These are phyloP conservation scores for Leptoclinus maculatus DNA, from an alignment of 2,797 vertebrate genomes.

Conservation along the genomic window DNA sequence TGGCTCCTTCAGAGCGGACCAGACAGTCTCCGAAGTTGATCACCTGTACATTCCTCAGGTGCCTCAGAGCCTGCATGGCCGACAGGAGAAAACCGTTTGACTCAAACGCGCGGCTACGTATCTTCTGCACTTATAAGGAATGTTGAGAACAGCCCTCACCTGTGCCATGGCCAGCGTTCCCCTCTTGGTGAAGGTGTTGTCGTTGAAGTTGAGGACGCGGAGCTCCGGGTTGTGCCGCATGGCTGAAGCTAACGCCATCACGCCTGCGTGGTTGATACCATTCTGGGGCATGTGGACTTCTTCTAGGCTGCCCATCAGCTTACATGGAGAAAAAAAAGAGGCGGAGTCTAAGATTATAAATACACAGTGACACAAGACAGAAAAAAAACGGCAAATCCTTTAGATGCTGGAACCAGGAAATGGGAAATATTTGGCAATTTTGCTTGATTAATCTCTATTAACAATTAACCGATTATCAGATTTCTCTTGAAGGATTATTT, in stretches of 20 bases:
- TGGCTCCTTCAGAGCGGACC: slow-evolving; percentile 92
- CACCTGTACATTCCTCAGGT: slow-evolving; percentile 89
- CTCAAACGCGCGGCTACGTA: background rate
- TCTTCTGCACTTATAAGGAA: background rate
- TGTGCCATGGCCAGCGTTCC: slow-evolving; percentile 95
- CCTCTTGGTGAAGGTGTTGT: slow-evolving; percentile 98
- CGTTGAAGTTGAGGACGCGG: slow-evolving; percentile 93
- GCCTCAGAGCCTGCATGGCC: slow-evolving; percentile 87
- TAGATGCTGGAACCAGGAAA: too few relatives aligned
- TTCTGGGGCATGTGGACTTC: slow-evolving; percentile 99
- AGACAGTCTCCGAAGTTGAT: slow-evolving; percentile 98
- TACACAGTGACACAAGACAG: background rate
- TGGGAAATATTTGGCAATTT: background rate
- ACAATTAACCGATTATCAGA: background rate
- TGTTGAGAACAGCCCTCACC: slow-evolving; percentile 73
- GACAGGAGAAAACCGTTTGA: background rate
- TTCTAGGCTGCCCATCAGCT: slow-evolving; percentile 94
- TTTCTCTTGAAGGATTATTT: background rate
- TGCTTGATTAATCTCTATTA: background rate
- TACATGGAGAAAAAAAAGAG: background rate
- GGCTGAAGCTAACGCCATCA: slow-evolving; percentile 91
- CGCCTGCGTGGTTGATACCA: slow-evolving; percentile 92
- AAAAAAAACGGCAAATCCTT: background rate
- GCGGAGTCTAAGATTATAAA: background rate
- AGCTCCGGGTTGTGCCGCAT: slow-evolving; percentile 90